Percentiles rank a stretch among this genome's conserved stretches.
Evolutionary conservation across 2,113 vertebrate genomes (phyloP).

Genomic region (Halcyon malimbica): DNA sequence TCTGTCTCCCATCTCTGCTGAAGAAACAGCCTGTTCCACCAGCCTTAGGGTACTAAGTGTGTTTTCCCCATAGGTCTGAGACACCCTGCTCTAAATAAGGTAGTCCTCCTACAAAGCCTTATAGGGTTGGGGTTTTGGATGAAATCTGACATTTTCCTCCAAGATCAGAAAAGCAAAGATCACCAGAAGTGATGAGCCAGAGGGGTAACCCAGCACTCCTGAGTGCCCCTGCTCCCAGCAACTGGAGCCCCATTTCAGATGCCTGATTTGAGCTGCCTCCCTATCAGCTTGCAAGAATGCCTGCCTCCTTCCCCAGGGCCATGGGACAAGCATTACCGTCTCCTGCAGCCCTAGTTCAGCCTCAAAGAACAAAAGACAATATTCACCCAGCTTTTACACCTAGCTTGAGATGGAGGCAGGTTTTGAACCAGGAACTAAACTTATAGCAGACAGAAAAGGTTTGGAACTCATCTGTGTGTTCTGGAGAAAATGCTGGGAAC

Average conservation of each 20-base stretch:
- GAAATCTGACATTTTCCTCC: background rate
- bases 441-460: background rate
- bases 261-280: too few species aligned
- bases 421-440: background rate
- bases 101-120: background rate
- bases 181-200: background rate
- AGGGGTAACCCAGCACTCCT: accelerated
- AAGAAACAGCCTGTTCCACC: background rate
- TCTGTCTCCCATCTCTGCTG: background rate
- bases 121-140: accelerated
- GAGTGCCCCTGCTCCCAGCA: accelerated
- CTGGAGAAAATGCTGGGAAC: background rate
- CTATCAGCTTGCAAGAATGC: background rate
- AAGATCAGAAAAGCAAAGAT: background rate
- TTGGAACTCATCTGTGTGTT: accelerated
- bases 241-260: background rate
- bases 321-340: background rate
- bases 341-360: background rate
- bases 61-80: background rate
- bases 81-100: background rate
- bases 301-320: background rate
- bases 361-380: background rate
- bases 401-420: background rate
- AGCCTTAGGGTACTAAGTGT: accelerated
- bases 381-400: background rate